Conservation (phyloP, 2,113 vertebrate species). For the Aegithalos caudatus region DNA sequence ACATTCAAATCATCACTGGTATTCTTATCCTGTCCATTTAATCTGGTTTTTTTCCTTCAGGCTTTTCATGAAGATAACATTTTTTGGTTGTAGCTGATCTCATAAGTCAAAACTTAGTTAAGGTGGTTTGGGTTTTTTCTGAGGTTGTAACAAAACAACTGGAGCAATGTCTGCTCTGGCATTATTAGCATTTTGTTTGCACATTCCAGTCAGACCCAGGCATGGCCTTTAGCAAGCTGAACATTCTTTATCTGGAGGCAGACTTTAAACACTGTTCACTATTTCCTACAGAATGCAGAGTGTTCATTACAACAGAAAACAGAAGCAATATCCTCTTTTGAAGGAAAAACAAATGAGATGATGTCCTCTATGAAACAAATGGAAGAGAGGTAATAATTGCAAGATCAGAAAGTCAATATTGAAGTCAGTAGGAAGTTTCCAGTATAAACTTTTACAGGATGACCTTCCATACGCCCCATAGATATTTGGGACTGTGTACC, state of each 20-base stretch:
- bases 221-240: background rate
- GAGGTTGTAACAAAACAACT: background rate
- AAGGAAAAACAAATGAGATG: constrained; percentile 85
- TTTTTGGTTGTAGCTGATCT: background rate
- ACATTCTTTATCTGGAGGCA: background rate
- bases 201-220: background rate
- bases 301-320: constrained; percentile 83
- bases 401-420: background rate
- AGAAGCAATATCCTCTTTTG: constrained; percentile 80
- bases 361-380: constrained; percentile 83
- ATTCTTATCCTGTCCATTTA: background rate
- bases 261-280: background rate
- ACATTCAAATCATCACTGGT: background rate
- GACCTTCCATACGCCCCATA: background rate
- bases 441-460: background rate
- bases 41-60: background rate
- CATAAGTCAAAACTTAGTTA: background rate
- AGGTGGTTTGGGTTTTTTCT: background rate
- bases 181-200: constrained; percentile 3
- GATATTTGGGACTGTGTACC: background rate
- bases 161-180: background rate
- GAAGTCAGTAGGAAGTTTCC: background rate
- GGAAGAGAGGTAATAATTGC: constrained; percentile 83
- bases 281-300: constrained; percentile 77
- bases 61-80: background rate